These are phyloP conservation scores for Sinocyclocheilus anshuiensis DNA, from an alignment of 2,113 vertebrate genomes.

Conservation along the genomic window DNA sequence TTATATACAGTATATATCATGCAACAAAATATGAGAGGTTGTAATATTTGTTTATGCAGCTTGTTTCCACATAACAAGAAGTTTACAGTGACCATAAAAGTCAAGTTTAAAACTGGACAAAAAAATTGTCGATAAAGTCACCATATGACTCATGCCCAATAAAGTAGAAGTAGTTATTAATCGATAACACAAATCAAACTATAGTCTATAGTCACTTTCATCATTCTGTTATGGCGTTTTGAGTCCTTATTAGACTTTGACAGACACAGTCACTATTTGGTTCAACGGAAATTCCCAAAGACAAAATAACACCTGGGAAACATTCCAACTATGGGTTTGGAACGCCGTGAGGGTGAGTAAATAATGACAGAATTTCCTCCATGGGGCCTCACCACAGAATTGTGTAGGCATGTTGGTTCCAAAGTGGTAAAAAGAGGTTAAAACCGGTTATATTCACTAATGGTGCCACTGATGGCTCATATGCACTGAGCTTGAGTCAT, in stretches of 20 bases:
- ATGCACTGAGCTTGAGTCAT: not conserved
- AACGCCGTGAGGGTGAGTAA: not conserved
- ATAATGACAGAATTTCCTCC: conserved; percentile 7
- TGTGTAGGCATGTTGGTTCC: not conserved
- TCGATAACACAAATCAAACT: not conserved
- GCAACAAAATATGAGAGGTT: not conserved
- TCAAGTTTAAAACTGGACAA: not conserved
- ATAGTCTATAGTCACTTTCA: not conserved
- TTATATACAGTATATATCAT: not conserved
- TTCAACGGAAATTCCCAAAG: not conserved
- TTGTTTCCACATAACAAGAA: not conserved
- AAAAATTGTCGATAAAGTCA: not conserved
- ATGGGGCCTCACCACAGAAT: not conserved
- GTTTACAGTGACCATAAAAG: not conserved
- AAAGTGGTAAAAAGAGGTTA: not conserved
- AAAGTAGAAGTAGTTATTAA: not conserved
- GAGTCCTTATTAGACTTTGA: not conserved
- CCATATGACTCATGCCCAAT: not conserved
- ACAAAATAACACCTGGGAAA: not conserved
- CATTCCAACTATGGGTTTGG: not conserved
- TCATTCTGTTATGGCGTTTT: not conserved
- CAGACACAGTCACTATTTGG: not conserved
- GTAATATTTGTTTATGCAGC: not conserved
- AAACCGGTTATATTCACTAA: not conserved
- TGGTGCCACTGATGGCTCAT: not conserved